Conservation (phyloP, 1,140 invertebrate genomes). For the Macrosteles quadrilineatus region DNA sequence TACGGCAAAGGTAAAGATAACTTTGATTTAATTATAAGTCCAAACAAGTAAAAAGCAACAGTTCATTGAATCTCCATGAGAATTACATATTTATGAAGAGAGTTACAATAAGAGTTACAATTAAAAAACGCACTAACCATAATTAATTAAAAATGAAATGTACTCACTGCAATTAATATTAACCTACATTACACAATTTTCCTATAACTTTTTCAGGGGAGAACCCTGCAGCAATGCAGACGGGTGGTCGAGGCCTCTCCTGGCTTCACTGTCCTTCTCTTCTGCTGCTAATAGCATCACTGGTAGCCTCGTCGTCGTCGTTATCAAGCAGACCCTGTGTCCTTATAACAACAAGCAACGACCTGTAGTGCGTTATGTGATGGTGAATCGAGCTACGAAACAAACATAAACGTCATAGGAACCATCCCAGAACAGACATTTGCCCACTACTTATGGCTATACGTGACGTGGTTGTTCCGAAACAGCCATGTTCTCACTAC, state of each 20-base stretch:
- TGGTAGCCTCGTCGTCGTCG: conserved; percentile 15
- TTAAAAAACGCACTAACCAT: no score
- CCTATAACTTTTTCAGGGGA: conserved; percentile 44
- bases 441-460: neutral
- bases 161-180: no score
- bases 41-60: no score
- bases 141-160: no score
- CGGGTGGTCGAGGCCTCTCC: conserved; percentile 45
- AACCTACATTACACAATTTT: no score
- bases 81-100: no score
- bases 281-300: conserved; percentile 28
- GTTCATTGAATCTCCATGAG: no score
- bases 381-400: neutral
- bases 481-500: neutral
- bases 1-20: no score
- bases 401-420: neutral
- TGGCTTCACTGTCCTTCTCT: conserved; percentile 36
- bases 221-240: conserved; percentile 60
- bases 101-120: no score
- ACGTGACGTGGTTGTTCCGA: neutral
- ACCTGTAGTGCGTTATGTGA: neutral
- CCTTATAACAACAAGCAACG: neutral
- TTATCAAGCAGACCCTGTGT: conserved; percentile 9
- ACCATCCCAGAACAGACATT: neutral
- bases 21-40: no score